Base-by-base conservation (phyloP, 2,888 invertebrate species). In the Exocentrus adspersus region DNA sequence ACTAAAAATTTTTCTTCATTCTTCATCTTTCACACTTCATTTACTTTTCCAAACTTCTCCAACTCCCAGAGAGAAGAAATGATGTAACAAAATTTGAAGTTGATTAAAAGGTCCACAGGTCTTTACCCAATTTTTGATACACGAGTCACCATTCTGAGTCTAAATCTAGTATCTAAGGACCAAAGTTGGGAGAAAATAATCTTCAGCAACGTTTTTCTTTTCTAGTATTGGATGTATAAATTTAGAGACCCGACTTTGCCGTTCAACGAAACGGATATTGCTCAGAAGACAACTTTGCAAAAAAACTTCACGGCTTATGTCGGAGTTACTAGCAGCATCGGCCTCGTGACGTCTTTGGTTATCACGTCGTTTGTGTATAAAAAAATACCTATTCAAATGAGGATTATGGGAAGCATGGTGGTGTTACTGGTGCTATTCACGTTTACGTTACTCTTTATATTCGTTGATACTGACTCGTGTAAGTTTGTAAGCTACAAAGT, bases 391-490 rank as follows among this genome's bases (percentile, higher is more conserved):
- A 2, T 48, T 28, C 48, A 48, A 24, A 28, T 0, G 14, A 48
- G 28, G 4, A 48, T 48, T 16, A 16, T 48, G 2, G 14, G 14
- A 16, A 9, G 12, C 17, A 14, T 48, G 16, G 6, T 9, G 10
- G 6, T 14, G 12, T 28, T 48, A 60, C 62, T 19, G 46, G 56
- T 7, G 41, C 12, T 68, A 4, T 57, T 67, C 7, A 67, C 69
- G 1, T 14, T 56, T 2, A 48, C 48, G 2, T 28, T 48, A 16
- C 14, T 48, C 1, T 67, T 70, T 50, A 66, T 71, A 10, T 60
- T 60, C 50, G 51, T 68, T 17, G 30, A 71, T 28, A 69, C 68
- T 9, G 69, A 71, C 41, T 24, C 56, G 14, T 68, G 72, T 72
- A 62, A 72, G 71, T 63, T 37, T 12, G 7, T 24, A 24, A 7